Evolutionary conservation across 2,113 vertebrate species (phyloP), one percentile per base, ranked within the genome.

Genomic region (Passer montanus): DNA sequence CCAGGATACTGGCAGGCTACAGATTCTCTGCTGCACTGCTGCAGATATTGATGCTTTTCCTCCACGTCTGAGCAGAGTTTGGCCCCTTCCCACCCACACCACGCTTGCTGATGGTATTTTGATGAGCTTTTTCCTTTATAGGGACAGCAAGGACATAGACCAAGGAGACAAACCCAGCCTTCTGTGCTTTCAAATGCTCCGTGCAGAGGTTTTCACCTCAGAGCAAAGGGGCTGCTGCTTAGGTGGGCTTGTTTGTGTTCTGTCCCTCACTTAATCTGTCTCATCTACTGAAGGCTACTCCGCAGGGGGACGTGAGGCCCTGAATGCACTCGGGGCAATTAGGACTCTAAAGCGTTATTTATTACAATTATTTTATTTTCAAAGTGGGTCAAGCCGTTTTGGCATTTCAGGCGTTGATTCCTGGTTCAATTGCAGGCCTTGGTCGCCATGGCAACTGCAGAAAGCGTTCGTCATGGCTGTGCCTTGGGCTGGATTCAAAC

Each of bases 301-400:
- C 4, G 77, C 79, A 35, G 94, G 83, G 67, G 33, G 20, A 15
- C 59, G 87, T 2, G 59, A 33, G 50, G 74, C 56, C 70, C 87
- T 81, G 77, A 94, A 78, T 89, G 46, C 3, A 0, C 79, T 58
- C 47, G 3, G 74, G 83, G 76, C 93, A 74, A 68, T 93, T 60
- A 89, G 74, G 60, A 33, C 92, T 87, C 56, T 80, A 88, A 93
- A 84, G 90, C 75, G 13, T 92, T 83, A 95, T 94, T 96, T 94
- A 95, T 97, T 58, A 94, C 91, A 94, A 91, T 96, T 92, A 87
- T 95, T 83, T 87, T 89, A 86, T 52, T 84, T 94, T 89, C 95
- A 91, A 98, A 98, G 96, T 98, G 98, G 98, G 98, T 98, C 98
- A 98, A 67, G 95, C 96, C 94, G 70, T 97, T 97, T 98, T 96